These are phyloP conservation scores for Apodemus agrarius DNA, from an alignment of 2,797 vertebrate species.

Conservation along the genomic window DNA sequence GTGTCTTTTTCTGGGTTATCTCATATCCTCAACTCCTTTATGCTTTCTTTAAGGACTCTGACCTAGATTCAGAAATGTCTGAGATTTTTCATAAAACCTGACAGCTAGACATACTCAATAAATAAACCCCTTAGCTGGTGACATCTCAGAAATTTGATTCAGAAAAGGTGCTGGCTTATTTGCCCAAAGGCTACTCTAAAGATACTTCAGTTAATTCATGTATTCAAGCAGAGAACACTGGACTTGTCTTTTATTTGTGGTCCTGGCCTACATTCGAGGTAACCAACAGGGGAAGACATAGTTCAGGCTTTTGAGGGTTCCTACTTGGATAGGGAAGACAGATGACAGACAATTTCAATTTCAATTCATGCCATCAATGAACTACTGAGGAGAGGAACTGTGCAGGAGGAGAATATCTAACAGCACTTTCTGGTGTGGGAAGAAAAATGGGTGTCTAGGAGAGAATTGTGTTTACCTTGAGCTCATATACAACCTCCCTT, in stretches of 20 bases:
- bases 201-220: not conserved
- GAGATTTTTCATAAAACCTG: conserved; percentile 25
- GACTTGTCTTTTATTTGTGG: not conserved
- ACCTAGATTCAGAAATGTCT: not conserved
- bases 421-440: not conserved
- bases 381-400: not conserved
- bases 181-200: not conserved
- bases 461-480: not conserved
- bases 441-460: not conserved
- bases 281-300: not conserved
- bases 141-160: not conserved
- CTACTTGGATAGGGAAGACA: not conserved
- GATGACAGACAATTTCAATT: not conserved
- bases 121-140: not conserved
- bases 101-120: conserved; percentile 8
- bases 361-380: not conserved
- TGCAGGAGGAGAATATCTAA: not conserved
- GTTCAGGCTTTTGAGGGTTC: not conserved
- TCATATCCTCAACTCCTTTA: conserved; percentile 13
- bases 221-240: not conserved
- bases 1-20: not conserved
- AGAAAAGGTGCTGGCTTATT: not conserved
- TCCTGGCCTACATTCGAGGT: not conserved
- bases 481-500: not conserved
- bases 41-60: not conserved